A percentile compares a stretch with the other conserved stretches of the same genome.
These are phyloP conservation scores for Linhomoeus sp. DNA, from an alignment of 2,888 invertebrate genomes.

Conservation along the genomic window DNA sequence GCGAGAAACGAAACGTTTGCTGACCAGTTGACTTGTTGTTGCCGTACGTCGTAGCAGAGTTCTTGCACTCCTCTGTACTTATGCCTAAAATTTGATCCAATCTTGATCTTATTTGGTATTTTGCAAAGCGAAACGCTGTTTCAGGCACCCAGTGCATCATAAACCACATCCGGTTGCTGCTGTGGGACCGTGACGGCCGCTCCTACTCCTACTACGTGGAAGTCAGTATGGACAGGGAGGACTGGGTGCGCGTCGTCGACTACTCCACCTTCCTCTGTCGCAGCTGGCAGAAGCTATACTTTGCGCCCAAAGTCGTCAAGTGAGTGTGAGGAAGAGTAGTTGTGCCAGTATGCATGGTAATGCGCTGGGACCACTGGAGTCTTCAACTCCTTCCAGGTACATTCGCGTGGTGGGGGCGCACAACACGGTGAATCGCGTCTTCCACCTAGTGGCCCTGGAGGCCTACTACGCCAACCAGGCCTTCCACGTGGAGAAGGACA, in stretches of 20 bases:
- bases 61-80: too few species aligned
- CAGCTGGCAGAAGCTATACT: slow-evolving; percentile 87
- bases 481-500: slow-evolving; percentile 44
- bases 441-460: slow-evolving; percentile 79
- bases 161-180: slow-evolving; percentile 70
- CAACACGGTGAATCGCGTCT: slow-evolving; percentile 80
- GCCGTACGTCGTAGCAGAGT: too few species aligned
- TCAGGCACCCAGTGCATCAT: slow-evolving; percentile 48
- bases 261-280: slow-evolving; percentile 77
- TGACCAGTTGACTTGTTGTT: too few species aligned
- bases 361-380: too few species aligned
- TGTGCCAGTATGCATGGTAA: neutral
- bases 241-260: slow-evolving; percentile 83
- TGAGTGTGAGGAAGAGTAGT: slow-evolving; percentile 12
- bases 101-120: too few species aligned
- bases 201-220: slow-evolving; percentile 81
- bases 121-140: neutral
- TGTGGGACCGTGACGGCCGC: slow-evolving; percentile 82
- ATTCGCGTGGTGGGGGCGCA: slow-evolving; percentile 53
- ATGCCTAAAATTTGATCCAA: too few species aligned
- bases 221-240: slow-evolving; percentile 58
- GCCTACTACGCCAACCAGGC: slow-evolving; percentile 58
- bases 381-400: slow-evolving; percentile 44
- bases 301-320: slow-evolving; percentile 65
- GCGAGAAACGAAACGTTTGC: too few species aligned